Base-by-base conservation (phyloP, 2,113 vertebrate species). In the Python bivittatus region DNA sequence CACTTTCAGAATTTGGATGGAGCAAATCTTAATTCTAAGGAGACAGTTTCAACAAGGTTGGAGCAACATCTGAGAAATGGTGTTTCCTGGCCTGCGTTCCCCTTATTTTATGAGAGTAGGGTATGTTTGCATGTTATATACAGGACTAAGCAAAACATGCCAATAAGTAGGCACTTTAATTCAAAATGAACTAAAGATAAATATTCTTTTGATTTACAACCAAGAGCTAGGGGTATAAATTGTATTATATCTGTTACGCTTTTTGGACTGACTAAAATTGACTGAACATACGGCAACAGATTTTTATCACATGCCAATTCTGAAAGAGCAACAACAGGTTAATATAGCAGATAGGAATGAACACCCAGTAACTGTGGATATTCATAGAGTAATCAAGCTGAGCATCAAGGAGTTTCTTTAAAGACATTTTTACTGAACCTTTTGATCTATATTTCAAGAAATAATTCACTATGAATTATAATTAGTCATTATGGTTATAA, bases 141-240 rank as follows among this genome's bases (percentile, higher is more conserved):
- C 72, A 29, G 68, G 91, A 87, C 64, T 89, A 29, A 95, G 57
- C 23, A 87, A 92, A 58, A 6, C 29, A 88, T 68, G 89, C 5
- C 79, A 79, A 17, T 42, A 92, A 8, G 52, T 6, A 56, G 0
- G 53, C 91, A 88, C 29, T 93, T 94, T 52, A 85, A 93, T 79
- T 52, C 89, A 3, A 57, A 15, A 93, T 33, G 25, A 91, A 38
- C 1, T 33, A 33, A 92, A 60, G 33, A 27, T 72, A 44, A 93
- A 56, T 57, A 61, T 0, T 0, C 0, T 20, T 23, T 52, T 0
- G 27, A n/a, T 25, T 94, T 54, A 60, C 10, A 5, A 13, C 12
- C 68, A 92, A 42, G 25, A 4, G 17, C 25, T 48, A 3, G 93
- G 11, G 2, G 52, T 90, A 0, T 27, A 64, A 94, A 93, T 56